These are phyloP conservation scores for Sphyrna mokarran DNA, from an alignment of 2,113 vertebrate genomes.

Conservation along the genomic window DNA sequence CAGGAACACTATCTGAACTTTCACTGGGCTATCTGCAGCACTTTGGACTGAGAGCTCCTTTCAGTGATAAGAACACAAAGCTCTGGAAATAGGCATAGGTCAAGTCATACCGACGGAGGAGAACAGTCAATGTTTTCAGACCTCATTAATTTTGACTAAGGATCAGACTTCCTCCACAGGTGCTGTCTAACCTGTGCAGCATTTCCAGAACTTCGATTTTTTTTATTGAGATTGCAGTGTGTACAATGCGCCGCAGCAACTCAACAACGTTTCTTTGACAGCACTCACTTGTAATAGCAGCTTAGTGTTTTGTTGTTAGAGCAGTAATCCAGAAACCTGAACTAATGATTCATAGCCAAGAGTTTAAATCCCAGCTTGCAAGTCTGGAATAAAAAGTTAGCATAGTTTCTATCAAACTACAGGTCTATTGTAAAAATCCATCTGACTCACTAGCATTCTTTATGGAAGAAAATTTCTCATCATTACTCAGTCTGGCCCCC, in stretches of 20 bases:
- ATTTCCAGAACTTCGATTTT: neutral
- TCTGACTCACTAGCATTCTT: too few species aligned
- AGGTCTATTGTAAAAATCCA: too few species aligned
- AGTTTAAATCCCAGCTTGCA: too few species aligned
- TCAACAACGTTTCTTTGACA: neutral
- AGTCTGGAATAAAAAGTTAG: too few species aligned
- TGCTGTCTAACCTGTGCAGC: neutral
- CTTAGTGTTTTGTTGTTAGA: neutral
- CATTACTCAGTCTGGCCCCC: too few species aligned
- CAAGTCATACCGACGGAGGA: neutral
- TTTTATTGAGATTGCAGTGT: neutral
- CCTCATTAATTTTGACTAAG: neutral
- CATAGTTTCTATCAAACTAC: too few species aligned
- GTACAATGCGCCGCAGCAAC: neutral
- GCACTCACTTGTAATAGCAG: neutral
- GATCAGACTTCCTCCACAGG: neutral
- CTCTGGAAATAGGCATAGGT: neutral
- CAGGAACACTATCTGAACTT: neutral
- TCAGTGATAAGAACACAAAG: neutral
- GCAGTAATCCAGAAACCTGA: too few species aligned
- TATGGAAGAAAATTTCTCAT: too few species aligned
- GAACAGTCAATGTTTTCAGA: neutral
- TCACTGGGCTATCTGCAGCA: neutral
- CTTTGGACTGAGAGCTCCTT: neutral
- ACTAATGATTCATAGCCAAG: too few species aligned